Base-by-base conservation (phyloP, 2,797 vertebrate genomes). In the Urophycis tenuis region DNA sequence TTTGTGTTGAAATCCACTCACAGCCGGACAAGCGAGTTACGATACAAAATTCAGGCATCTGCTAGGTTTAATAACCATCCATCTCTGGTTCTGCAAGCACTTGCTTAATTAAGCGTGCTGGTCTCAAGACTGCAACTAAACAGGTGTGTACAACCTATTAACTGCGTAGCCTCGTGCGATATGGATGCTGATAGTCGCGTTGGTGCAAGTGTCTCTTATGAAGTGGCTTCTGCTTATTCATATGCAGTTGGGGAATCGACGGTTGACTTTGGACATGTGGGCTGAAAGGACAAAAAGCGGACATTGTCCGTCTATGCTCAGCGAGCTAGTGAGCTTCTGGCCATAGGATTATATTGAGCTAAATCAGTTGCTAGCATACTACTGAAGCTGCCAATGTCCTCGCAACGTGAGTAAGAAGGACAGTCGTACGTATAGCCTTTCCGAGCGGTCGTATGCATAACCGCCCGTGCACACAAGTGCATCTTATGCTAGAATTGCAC, bases 171-270 rank as follows among this genome's bases (percentile, higher is more conserved):
- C n/a, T 29, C 29, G 60, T 12, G 60, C 29, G 60, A 67, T 67
- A 67, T 14, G 9, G 60, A 67, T 67, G 22, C 25, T n/a, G 53
- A 60, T 60, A 60, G 53, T 60, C 22, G 25, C 17, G 60, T 67
- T 11, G 60, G 10, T 12, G 60, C 25, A 10, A 25, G 60, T 49
- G 45, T 25, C 22, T 60, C 53, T 67, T 25, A 67, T 14, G 60
- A 67, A 67, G 60, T 29, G 60, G 60, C 14, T 67, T 67, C 60
- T 67, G 60, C 14, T 67, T 67, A n/a, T 60, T 60, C 53, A 60
- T 60, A 60, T 3, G 53, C 53, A 60, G 53, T 10, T 9, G n/a
- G 53, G 53, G 53, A 25, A 60, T 60, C 25, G 53, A 25, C 19
- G 7, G 7, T 60, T 60, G 53, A 60, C 53, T 60, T 25, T 60